Conservation (phyloP, 2,113 vertebrate genomes). For the Cinclus cinclus region DNA sequence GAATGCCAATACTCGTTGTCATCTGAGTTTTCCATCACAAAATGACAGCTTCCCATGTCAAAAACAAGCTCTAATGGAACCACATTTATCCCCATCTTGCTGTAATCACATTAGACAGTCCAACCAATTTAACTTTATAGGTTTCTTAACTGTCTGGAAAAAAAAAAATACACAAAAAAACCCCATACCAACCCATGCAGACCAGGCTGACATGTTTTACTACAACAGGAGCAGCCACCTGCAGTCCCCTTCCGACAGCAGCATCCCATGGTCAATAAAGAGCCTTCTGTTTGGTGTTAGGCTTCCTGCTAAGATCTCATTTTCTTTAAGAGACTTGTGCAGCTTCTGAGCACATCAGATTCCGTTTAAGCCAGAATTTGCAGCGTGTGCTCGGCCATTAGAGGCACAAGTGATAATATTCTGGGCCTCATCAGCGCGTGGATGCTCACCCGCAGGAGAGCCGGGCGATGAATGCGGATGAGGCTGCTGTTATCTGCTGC, state of each 20-base stretch:
- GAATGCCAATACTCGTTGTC: slow-evolving; percentile 4
- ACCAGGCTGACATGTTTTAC: background rate
- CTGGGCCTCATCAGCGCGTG: rapidly evolving
- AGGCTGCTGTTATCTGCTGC: background rate
- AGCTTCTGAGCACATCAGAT: background rate
- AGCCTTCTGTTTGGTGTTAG: background rate
- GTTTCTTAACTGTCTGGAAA: background rate
- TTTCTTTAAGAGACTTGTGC: background rate
- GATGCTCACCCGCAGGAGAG: background rate
- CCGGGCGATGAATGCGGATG: rapidly evolving
- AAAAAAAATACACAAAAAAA: too few relatives aligned
- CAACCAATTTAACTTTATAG: slow-evolving; percentile 45
- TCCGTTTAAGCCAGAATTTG: background rate
- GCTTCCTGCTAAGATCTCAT: slow-evolving; percentile 30
- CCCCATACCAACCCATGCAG: background rate
- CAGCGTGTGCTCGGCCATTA: background rate
- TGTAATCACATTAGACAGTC: slow-evolving; percentile 42
- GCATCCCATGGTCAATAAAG: background rate
- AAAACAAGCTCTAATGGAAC: slow-evolving; percentile 37
- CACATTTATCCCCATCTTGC: slow-evolving; percentile 41
- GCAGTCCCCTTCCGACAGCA: background rate
- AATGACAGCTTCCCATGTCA: slow-evolving; percentile 12
- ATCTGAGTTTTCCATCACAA: slow-evolving; percentile 28
- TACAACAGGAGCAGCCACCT: slow-evolving; percentile 5
- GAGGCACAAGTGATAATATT: rapidly evolving